Base-by-base conservation (phyloP, 2,888 invertebrate genomes). In the Rhagophthalmus giganteus region DNA sequence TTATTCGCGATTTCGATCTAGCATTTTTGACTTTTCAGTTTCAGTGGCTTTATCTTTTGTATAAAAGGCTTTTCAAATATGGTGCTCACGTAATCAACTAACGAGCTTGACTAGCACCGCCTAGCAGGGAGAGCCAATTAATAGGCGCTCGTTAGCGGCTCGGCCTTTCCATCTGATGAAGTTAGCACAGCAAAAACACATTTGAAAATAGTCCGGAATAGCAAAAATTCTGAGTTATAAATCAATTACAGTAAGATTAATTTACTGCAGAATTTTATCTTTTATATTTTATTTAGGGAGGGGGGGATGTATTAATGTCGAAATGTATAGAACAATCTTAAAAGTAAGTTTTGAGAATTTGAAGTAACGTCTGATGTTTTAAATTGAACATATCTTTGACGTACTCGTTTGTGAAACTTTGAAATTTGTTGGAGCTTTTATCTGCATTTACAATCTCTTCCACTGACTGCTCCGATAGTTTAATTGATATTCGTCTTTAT, bases 101-200 rank as follows among this genome's bases (percentile, higher is more conserved):
- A 58, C 58, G 56, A 58, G 58, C 48, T 48, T 40, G 52, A 49
- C 54, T 51, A 57, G 46, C 45, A 41, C 48, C 55, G 55, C 56
- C 55, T 53, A 41, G 53, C 49, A 34, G 38, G 48, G 58, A 51
- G 56, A 54, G 54, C 54, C 56, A 56, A 58, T 58, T 58, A 58
- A 56, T 58, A 57, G 58, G 56, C 46, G 56, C 56, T 58, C 58
- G 58, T 58, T 58, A 58, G 56, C 49, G 58, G 56, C 34, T 15
- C 30, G 26, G 39, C 39, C 50, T 46, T 46, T 35, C 47, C 41
- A 47, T 39, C 39, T 51, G 55, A 42, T 40, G 47, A 51, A 42
- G 47, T 51, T 55, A 55, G 35, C 51, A 35, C 35, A 15, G 30
- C 30, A 53, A 46, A 42, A 48, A 42, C 47, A 38, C 53, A 37